Base-by-base conservation (phyloP, 2,888 invertebrate species). In the Linyphia triangularis region DNA sequence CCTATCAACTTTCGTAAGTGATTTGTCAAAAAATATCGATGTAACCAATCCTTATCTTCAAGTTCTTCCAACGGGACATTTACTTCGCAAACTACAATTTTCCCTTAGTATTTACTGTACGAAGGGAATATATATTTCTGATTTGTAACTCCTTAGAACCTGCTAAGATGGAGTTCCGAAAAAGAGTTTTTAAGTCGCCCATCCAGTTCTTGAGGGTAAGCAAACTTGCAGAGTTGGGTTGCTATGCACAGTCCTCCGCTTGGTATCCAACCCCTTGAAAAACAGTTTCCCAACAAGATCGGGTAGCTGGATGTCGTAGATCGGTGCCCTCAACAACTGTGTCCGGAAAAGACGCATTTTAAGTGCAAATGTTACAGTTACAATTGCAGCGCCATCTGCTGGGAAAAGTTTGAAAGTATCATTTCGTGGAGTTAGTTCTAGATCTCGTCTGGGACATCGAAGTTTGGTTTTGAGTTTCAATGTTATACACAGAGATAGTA, bases 251-350 rank as follows among this genome's bases (percentile, higher is more conserved):
- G 57, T 65, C 67, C 43, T 37, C 84, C 57, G 22, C 73, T 51
- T 61, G 28, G 61, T 69, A 78, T 78, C 70, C 70, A 22, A 51
- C 30, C n/a, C 65, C 81, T 57, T 73, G 81, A 79, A 86, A 81
- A 86, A 73, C 79, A 79, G 85, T 73, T 81, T 78, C 79, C 65
- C 65, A 81, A 88, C 86, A 75, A 72, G 72, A 72, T 79, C 72
- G 37, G 24, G 51, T 72, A 28, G 57, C 57, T 51, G 73, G 83
- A 73, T 83, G 79, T 79, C 79, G 65, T 70, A 69, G 40, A 22
- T 37, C 19, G 69, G 67, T 73, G 69, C 78, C 77, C 77, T 69
- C 70, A 61, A 75, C 59, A 69, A 85, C 72, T 37, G 78, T 72
- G 70, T 85, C 79, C 85, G 63, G 63, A 78, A 78, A 67, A 79